phyloP scores from a whole-genome alignment of 2,888 invertebrate genomes.

The Tanypteryx hageni region DNA sequence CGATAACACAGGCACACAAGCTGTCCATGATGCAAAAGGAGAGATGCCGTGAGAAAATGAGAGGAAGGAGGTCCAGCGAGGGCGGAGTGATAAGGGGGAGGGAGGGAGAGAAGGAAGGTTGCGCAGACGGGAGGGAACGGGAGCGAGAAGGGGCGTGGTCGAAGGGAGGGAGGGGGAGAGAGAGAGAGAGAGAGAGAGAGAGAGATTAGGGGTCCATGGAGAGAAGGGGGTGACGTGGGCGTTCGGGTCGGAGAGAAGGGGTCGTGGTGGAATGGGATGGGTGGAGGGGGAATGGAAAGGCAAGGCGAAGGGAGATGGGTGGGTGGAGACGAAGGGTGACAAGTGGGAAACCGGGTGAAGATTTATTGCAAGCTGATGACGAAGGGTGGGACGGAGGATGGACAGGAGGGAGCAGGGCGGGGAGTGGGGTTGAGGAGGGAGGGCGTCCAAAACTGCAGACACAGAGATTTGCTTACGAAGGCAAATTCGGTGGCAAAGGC shows the following conservation, averaged over 20 bases:
- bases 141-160: slow-evolving; percentile 59
- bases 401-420: neutral
- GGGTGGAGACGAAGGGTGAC: slow-evolving; percentile 20
- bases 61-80: neutral
- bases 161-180: neutral
- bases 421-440: neutral
- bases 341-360: slow-evolving; percentile 9
- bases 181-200: slow-evolving; percentile 27
- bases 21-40: slow-evolving; percentile 12
- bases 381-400: neutral
- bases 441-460: neutral
- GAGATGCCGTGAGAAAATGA: slow-evolving; percentile 23
- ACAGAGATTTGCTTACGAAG: neutral
- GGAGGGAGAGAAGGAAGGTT: neutral
- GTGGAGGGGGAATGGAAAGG: neutral
- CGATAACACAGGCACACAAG: slow-evolving; percentile 23
- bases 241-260: neutral
- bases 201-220: neutral
- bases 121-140: neutral
- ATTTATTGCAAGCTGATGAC: slow-evolving; percentile 58
- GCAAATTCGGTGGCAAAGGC: neutral
- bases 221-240: neutral
- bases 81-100: neutral
- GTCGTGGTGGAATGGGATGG: neutral
- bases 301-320: neutral